Evolutionary conservation across 1,140 invertebrate genomes (phyloP).

Genomic region (Drosophila busckii): DNA sequence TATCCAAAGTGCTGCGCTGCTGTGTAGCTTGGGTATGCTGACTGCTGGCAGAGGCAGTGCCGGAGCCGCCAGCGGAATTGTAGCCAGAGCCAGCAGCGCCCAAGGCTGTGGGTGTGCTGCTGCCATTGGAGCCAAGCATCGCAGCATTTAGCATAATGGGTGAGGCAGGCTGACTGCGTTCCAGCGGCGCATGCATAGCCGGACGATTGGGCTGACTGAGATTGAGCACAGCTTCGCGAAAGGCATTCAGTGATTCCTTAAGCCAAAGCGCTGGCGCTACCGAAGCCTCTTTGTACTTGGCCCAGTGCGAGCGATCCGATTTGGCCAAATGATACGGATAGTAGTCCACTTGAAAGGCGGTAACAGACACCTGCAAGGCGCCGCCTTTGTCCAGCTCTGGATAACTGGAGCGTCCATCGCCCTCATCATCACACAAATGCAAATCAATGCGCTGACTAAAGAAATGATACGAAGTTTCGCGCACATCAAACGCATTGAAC

Average conservation of each 20-base stretch:
- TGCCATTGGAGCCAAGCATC: slow-evolving; percentile 41
- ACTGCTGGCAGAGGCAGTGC: slow-evolving; percentile 63
- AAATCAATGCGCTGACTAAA: slow-evolving; percentile 95
- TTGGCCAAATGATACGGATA: slow-evolving; percentile 97
- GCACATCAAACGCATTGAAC: slow-evolving; percentile 94
- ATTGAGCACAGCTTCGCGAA: slow-evolving; percentile 84
- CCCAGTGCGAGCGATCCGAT: slow-evolving; percentile 92
- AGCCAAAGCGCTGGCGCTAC: slow-evolving; percentile 86
- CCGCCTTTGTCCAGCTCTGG: slow-evolving; percentile 92
- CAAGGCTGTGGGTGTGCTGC: slow-evolving; percentile 54
- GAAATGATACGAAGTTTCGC: slow-evolving; percentile 98
- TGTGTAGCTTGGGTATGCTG: slow-evolving; percentile 79
- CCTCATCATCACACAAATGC: slow-evolving; percentile 97
- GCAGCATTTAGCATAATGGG: slow-evolving; percentile 63
- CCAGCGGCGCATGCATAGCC: slow-evolving; percentile 81
- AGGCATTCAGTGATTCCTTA: slow-evolving; percentile 83
- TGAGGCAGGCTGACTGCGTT: slow-evolving; percentile 78
- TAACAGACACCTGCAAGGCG: slow-evolving; percentile 94
- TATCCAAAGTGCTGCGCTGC: slow-evolving; percentile 85
- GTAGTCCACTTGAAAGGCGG: slow-evolving; percentile 94
- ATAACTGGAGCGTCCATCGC: slow-evolving; percentile 89
- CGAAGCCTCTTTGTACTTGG: slow-evolving; percentile 83
- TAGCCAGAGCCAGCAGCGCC: slow-evolving; percentile 25
- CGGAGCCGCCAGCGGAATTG: slow-evolving; percentile 37
- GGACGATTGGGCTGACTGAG: slow-evolving; percentile 82